Evolutionary conservation across 2,888 invertebrate species (phyloP).

Genomic region (Bellardia pandia): DNA sequence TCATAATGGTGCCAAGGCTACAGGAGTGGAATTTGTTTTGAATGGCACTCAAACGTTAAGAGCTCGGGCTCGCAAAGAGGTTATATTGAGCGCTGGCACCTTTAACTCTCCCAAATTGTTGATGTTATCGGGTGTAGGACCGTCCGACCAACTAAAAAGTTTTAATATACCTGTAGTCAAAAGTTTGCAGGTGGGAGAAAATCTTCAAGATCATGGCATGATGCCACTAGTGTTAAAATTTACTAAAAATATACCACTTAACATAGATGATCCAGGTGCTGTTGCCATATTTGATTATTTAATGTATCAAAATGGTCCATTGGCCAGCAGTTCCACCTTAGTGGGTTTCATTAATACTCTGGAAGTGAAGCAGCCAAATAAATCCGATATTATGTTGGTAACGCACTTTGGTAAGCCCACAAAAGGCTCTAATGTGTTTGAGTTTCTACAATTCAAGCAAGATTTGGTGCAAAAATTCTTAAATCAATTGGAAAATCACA

Average conservation of each 20-base stretch:
- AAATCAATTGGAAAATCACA: conserved; percentile 67
- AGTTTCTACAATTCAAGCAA: conserved; percentile 75
- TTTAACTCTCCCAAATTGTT: conserved; percentile 78
- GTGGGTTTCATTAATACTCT: conserved; percentile 85
- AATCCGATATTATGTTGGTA: conserved; percentile 86
- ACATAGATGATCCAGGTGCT: not conserved
- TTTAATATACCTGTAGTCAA: conserved; percentile 74
- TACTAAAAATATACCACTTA: conserved; percentile 81
- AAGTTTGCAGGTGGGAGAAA: conserved; percentile 87
- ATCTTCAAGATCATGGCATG: conserved; percentile 92
- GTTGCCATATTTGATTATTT: conserved; percentile 75
- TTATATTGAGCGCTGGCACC: conserved; percentile 78
- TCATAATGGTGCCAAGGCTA: conserved; percentile 84
- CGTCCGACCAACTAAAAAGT: conserved; percentile 70
- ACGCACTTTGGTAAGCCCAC: conserved; percentile 78
- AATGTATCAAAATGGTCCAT: conserved; percentile 73
- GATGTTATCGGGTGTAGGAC: conserved; percentile 78
- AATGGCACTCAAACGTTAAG: conserved; percentile 49
- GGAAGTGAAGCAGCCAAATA: conserved; percentile 73
- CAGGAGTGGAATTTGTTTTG: conserved; percentile 74
- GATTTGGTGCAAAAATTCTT: conserved; percentile 74
- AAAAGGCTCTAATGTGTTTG: conserved; percentile 74
- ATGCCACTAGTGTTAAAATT: conserved; percentile 82
- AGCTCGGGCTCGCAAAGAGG: conserved; percentile 75
- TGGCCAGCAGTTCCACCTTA: conserved; percentile 82